phyloP scores from a whole-genome alignment of 64 coral and sea anemone genomes.

The Stylophora pistillata region DNA sequence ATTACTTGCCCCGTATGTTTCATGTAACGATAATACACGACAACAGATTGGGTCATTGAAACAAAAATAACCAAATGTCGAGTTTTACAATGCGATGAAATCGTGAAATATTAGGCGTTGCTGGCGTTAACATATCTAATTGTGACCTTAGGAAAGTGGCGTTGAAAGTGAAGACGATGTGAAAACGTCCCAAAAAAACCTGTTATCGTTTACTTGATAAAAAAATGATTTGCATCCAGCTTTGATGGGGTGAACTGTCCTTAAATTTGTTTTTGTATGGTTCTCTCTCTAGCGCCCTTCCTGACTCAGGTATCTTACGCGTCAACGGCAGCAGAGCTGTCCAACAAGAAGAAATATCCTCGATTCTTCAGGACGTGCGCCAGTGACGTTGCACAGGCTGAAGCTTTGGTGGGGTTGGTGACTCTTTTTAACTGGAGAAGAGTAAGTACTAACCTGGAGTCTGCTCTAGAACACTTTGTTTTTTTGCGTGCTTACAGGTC shows the following conservation, averaged over 20 bases:
- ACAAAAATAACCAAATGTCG: neutral
- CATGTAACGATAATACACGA: neutral
- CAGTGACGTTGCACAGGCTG: slow-evolving; percentile 81
- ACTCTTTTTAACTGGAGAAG: slow-evolving; percentile 93
- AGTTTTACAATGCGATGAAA: neutral
- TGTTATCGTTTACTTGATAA: neutral
- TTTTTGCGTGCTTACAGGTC: no score
- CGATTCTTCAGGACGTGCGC: slow-evolving; percentile 94
- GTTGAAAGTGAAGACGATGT: neutral
- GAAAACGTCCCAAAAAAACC: neutral
- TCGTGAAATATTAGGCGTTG: neutral
- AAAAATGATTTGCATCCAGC: neutral
- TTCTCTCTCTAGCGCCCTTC: slow-evolving; percentile 49
- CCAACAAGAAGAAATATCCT: slow-evolving; percentile 96
- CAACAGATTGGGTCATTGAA: neutral
- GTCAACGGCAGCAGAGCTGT: slow-evolving; percentile 78
- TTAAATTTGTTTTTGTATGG: neutral
- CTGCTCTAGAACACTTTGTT: neutral
- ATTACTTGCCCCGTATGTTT: neutral
- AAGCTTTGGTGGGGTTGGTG: slow-evolving; percentile 76
- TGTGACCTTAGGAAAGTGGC: neutral
- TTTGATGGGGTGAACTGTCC: neutral
- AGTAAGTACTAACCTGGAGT: slow-evolving; percentile 22
- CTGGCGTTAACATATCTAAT: neutral
- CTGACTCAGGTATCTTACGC: slow-evolving; percentile 98